Evolutionary conservation across 1,140 invertebrate species (phyloP).

Genomic region (Eriosoma lanigerum): DNA sequence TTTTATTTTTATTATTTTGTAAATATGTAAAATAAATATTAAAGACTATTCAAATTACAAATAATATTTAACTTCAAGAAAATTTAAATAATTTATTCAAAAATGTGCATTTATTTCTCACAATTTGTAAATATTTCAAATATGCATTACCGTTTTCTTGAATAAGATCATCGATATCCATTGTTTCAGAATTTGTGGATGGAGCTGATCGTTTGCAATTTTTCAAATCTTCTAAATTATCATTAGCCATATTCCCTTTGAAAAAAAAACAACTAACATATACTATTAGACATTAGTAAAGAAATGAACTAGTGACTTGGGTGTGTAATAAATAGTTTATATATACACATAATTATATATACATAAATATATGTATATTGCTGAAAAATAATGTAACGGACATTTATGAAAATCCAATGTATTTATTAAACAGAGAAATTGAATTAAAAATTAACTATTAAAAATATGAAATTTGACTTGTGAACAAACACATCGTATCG

Average conservation of each 20-base stretch:
- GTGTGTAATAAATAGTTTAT: background rate
- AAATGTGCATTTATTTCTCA: background rate
- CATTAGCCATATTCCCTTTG: constrained; percentile 38
- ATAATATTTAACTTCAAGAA: background rate
- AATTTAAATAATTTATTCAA: background rate
- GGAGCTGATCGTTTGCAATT: constrained; percentile 28
- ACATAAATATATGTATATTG: too few relatives aligned
- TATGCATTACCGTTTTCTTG: constrained; percentile 37
- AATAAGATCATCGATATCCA: constrained; percentile 18
- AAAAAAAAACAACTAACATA: constrained; percentile 18
- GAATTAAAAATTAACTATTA: constrained; percentile 18
- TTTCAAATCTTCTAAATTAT: constrained; percentile 49
- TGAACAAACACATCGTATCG: constrained; percentile 44
- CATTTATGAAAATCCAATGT: background rate
- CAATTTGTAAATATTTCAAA: background rate
- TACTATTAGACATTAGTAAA: background rate
- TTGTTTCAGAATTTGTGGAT: background rate
- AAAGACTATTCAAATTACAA: background rate
- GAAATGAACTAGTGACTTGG: background rate
- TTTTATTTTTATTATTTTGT: background rate
- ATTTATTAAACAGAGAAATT: background rate
- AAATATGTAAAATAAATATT: too few relatives aligned
- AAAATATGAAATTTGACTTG: constrained; percentile 31
- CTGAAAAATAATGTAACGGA: background rate
- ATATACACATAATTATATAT: too few relatives aligned